Conservation (phyloP, 2,888 invertebrate species). For the Cremastinae sp. region DNA sequence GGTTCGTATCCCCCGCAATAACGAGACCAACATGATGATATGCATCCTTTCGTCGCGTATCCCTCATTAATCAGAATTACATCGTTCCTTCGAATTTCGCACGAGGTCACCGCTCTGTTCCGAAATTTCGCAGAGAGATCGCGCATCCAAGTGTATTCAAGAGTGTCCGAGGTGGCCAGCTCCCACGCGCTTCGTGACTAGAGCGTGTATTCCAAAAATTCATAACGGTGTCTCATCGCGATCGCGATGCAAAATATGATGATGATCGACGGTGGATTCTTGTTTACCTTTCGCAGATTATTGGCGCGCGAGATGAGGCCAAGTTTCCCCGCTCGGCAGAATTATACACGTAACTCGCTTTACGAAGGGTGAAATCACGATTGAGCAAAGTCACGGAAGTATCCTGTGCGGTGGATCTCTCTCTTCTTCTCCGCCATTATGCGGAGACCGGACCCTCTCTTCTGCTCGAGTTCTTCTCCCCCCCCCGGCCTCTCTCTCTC, state of each 20-base stretch:
- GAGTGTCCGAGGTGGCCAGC: background rate
- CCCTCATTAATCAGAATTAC: too few relatives aligned
- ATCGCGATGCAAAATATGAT: constrained; percentile 16
- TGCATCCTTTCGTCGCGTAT: constrained; percentile 14
- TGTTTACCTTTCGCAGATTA: constrained; percentile 35
- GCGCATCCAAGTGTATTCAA: background rate
- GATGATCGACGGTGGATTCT: background rate
- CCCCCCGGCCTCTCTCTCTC: constrained; percentile 38
- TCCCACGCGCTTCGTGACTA: constrained; percentile 21
- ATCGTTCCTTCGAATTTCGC: too few relatives aligned
- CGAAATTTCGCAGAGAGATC: too few relatives aligned
- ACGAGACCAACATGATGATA: too few relatives aligned
- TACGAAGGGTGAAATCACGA: constrained; percentile 46
- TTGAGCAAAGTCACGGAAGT: constrained; percentile 48
- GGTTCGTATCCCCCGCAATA: constrained; percentile 14
- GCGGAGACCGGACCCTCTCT: constrained; percentile 19
- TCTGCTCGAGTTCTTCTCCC: constrained; percentile 46
- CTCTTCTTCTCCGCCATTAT: constrained; percentile 41
- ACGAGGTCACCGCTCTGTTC: too few relatives aligned
- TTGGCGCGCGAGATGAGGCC: constrained; percentile 2
- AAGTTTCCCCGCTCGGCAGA: constrained; percentile 1
- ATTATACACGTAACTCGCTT: constrained; percentile 29
- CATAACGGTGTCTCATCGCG: constrained; percentile 18
- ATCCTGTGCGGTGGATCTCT: constrained; percentile 39
- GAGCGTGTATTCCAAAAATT: constrained; percentile 23